Percentiles rank a stretch among this genome's conserved stretches.
These are phyloP conservation scores for Clangula hyemalis DNA, from an alignment of 2,797 vertebrate species.

Conservation along the genomic window DNA sequence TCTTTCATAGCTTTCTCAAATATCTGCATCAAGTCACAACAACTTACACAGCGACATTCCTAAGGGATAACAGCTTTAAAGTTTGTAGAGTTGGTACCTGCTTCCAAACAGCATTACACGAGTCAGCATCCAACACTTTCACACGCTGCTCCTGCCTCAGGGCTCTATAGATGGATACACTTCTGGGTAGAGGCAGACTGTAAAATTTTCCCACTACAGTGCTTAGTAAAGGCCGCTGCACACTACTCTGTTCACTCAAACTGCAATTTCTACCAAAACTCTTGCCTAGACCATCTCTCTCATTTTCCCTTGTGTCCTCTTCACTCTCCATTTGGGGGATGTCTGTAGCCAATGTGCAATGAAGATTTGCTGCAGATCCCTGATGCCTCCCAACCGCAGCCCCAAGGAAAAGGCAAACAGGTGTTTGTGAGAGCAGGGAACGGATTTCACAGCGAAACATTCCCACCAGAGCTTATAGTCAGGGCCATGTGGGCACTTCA, in stretches of 20 bases:
- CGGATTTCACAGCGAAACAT: background rate
- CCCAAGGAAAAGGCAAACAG: background rate
- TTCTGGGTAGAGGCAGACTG: background rate
- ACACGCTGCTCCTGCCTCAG: background rate
- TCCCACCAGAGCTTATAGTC: background rate
- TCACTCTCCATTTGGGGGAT: background rate
- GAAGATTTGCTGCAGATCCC: background rate
- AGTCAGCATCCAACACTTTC: background rate
- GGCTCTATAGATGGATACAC: background rate
- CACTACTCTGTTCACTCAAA: background rate
- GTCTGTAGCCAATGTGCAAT: background rate
- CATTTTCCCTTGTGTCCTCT: background rate
- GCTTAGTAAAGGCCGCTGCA: background rate
- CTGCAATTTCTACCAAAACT: background rate
- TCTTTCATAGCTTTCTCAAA: constrained; percentile 14
- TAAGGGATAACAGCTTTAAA: background rate
- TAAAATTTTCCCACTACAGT: background rate
- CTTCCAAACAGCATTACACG: background rate
- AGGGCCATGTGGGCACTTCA: background rate
- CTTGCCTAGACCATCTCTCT: background rate
- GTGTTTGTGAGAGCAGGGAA: background rate
- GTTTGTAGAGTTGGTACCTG: background rate
- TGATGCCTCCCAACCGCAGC: fast-evolving
- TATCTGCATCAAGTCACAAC: constrained; percentile 20
- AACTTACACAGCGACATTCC: background rate